Evolutionary conservation across 2,888 invertebrate species (phyloP), one percentile per base, ranked within the genome.

Genomic region (Leptothorax acervorum): DNA sequence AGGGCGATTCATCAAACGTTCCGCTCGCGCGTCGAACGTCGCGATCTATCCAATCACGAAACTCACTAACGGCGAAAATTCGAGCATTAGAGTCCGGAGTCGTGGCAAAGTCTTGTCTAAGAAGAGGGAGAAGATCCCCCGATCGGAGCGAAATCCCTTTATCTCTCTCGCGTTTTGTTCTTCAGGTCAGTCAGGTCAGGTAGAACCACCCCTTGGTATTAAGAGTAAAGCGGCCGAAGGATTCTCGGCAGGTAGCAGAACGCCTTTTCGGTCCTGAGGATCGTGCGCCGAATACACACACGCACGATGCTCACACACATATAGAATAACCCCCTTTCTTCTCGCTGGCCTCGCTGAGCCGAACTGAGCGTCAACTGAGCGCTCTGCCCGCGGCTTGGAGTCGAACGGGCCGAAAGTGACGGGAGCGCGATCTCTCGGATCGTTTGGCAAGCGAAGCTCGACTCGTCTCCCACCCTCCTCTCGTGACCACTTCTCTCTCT

Each of bases 351-450:
- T 94, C 93, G 94, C 94, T 93, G 94, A 94, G 94, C 94, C 94
- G 93, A 93, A 94, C 94, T 95, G 95, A 95, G 94, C 95, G 95
- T 95, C 95, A 95, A 96, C 96, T 96, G 96, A 96, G 95, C 96
- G 95, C 95, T 95, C 95, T 94, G 94, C 93, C 93, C 93, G 95
- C 94, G 94, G 95, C 95, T 94, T 94, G 93, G 93, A 94, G 92
- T 93, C 93, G 93, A 88, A 86, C 89, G 90, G 90, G 89, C 92
- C 88, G 85, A 90, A 89, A 81, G 88, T 88, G 93, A 95, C 95
- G 81, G 87, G 86, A 88, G 73, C 90, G 96, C 96, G 95, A 95
- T 96, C 96, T 96, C 95, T 94, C 95, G 95, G 95, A 93, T 88
- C 90, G 91, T 94, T 94, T 88, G 85, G 53, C 83, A 92, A 93